These are phyloP conservation scores for Musca vetustissima DNA, from an alignment of 1,140 invertebrate species.

Conservation along the genomic window DNA sequence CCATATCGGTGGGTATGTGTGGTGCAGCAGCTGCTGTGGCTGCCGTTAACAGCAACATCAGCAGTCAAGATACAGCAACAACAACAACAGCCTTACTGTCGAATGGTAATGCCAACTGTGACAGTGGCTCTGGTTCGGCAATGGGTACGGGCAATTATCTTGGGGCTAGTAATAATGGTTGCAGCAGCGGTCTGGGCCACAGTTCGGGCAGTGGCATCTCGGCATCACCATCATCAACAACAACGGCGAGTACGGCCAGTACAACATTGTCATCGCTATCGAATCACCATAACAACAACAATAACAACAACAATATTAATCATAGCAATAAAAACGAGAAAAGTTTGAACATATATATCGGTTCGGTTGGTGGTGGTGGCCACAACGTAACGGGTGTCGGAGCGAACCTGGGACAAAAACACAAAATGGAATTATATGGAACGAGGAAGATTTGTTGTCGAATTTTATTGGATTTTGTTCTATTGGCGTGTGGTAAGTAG, in stretches of 20 bases:
- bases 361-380: neutral
- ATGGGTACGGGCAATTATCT: no score
- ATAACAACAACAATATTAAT: constrained; percentile 28
- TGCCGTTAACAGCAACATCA: neutral
- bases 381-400: neutral
- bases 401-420: neutral
- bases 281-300: neutral
- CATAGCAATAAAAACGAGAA: constrained; percentile 49
- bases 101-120: constrained; percentile 5
- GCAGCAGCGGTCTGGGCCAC: no score
- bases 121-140: neutral
- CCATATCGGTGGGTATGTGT: neutral
- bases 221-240: constrained; percentile 20
- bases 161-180: no score
- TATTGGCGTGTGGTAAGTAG: constrained; percentile 45
- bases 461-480: constrained; percentile 37
- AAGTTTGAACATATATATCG: constrained; percentile 23
- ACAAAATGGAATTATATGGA: constrained; percentile 18
- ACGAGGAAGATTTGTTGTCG: constrained; percentile 35
- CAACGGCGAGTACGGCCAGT: neutral
- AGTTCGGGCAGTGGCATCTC: neutral
- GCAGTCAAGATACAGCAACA: neutral
- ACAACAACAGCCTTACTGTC: neutral
- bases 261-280: constrained; percentile 8
- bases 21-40: constrained; percentile 19